A percentile compares a stretch with the other conserved stretches of the same genome.
phyloP scores from a whole-genome alignment of 2,888 invertebrate species.

The Standfussiana lucernea region DNA sequence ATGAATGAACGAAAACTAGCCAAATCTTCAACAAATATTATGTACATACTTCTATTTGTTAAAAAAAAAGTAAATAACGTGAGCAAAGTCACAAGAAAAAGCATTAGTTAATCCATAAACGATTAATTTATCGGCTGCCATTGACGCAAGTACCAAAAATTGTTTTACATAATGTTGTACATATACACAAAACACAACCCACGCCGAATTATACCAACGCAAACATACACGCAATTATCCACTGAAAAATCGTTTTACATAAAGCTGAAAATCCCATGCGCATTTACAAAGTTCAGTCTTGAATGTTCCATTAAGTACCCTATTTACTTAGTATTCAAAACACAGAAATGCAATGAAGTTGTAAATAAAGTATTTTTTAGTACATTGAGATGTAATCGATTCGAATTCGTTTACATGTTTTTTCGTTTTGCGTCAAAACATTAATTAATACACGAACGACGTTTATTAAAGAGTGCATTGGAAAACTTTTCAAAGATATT shows the following conservation, averaged over 20 bases:
- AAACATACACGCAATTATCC: conserved; percentile 8
- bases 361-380: conserved; percentile 24
- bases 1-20: background rate
- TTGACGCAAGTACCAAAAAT: conserved; percentile 42
- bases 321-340: conserved; percentile 39
- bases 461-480: conserved; percentile 28
- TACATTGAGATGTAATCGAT: conserved; percentile 14
- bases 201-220: background rate
- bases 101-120: conserved; percentile 5
- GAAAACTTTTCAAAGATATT: conserved; percentile 24
- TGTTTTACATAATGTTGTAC: conserved; percentile 18
- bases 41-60: background rate
- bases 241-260: background rate
- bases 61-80: background rate
- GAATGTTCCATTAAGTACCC: conserved; percentile 8
- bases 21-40: background rate
- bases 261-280: conserved; percentile 31
- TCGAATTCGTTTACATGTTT: conserved; percentile 28
- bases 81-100: conserved; percentile 6
- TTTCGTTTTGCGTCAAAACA: conserved; percentile 57
- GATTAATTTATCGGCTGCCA: conserved; percentile 31
- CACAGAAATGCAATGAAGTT: conserved; percentile 17
- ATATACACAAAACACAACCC: conserved; percentile 9
- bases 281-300: background rate
- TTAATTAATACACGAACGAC: conserved; percentile 45